phyloP scores from a whole-genome alignment of 2,113 vertebrate species.

The Ammospiza caudacuta region DNA sequence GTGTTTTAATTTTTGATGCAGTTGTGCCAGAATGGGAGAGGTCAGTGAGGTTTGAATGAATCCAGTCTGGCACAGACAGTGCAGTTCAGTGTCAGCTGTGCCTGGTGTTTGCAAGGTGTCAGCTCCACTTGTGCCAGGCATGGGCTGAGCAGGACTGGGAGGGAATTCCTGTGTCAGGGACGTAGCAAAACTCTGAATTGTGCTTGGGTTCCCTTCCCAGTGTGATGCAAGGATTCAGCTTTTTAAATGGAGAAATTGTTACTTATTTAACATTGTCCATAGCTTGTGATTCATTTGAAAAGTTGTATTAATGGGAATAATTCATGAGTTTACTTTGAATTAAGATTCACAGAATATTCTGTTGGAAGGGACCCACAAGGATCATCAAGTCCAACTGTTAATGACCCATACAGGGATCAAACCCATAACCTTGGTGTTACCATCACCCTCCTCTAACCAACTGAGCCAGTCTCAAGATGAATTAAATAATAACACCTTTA shows the following conservation, averaged over 20 bases:
- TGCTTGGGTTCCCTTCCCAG: neutral
- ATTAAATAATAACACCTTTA: neutral
- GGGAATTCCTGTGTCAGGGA: neutral
- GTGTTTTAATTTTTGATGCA: conserved; percentile 3
- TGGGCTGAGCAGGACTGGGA: neutral
- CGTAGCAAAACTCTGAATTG: neutral
- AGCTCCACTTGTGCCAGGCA: neutral
- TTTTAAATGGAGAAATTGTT: neutral
- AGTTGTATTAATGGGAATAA: neutral
- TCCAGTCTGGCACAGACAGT: neutral
- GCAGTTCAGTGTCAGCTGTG: neutral
- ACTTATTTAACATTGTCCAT: neutral
- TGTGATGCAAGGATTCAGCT: neutral
- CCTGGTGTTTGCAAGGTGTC: neutral
- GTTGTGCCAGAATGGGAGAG: neutral
- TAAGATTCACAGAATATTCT: neutral
- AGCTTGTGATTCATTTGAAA: neutral
- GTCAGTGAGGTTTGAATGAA: neutral
- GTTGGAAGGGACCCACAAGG: neutral
- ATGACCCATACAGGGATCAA: neutral
- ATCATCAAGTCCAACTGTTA: neutral
- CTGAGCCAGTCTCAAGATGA: neutral
- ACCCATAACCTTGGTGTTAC: neutral
- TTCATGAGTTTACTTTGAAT: neutral
- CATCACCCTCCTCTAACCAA: neutral